Base-by-base conservation (phyloP, 2,113 vertebrate species). In the Malurus cyaneus region DNA sequence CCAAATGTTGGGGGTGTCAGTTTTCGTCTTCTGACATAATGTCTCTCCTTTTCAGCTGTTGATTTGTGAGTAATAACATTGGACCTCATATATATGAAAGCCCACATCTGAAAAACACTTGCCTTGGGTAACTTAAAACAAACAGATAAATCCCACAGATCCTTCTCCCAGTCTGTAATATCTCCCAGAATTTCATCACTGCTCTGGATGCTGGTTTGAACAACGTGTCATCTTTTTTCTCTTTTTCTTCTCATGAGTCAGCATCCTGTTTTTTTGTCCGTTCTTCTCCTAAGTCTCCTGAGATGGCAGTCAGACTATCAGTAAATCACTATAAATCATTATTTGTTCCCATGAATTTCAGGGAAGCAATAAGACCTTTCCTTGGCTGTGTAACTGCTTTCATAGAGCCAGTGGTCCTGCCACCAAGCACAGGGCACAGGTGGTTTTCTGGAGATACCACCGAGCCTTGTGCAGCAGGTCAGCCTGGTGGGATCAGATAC, bases 381-480 rank as follows among this genome's bases (percentile, higher is more conserved):
- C 32, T 54, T 67, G 77, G 14, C 71, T 62, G 17, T 28, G 32
- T 14, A 23, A 49, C 12, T 24, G 72, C 59, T 7, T 46, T 66
- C 41, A 20, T 2, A 1, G 31, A 91, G 29, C 19, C 4, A 3
- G 13, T 18, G 24, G 53, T 52, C 6, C 62, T n/a, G 7, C 15
- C 36, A 53, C 32, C 36, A 25, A 50, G 10, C 15, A 1, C 7
- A 12, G 64, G 36, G 14, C 21, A 12, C 41, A 28, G 39, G 5
- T 24, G 9, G 17, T n/a, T 70, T 69, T 29, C n/a, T 50, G 59
- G 64, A 29, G 44, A 24, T 19, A 49, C 9, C 29, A 13, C 24
- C 1, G 5, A 53, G 42, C 36, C 41, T 18, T 0, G 1, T 23
- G 1, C 32, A 23, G 65, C 31, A 11, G 20, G 9, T 25, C 66